Evolutionary conservation across 1,140 invertebrate species (phyloP), one percentile per base, ranked within the genome.

Genomic region (Microvelia longipes): DNA sequence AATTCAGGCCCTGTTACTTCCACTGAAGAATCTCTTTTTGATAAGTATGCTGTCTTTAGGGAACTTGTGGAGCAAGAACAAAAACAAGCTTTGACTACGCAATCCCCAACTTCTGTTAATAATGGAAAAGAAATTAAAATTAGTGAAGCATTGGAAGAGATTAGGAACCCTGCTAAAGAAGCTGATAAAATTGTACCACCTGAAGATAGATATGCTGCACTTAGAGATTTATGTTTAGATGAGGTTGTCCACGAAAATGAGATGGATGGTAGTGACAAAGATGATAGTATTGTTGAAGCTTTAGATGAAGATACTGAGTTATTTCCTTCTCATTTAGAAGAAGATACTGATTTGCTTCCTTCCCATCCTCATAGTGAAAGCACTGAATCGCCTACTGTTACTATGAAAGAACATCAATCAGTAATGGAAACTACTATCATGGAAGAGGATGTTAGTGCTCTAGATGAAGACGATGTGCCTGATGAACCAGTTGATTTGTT

Each of bases 11-110:
- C 70, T 65, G 25, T 28, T 14, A 61, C 29, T 14, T 71, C 73
- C 29, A 68, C 61, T 24, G 74, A 79, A 2, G 78, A 76, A 61
- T 75, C 81, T 35, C 80, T 81, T 2, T 84, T 85, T 73, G 91
- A 93, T 76, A 86, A 90, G 72, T 93, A 93, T 77, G 91, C 91
- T 0, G 91, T 90, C 0, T 93, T 93, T 75, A 81, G 91, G 71
- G 91, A 93, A 81, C 83, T 93, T 68, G 82, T 91, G 25, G 87
- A 89, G 71, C 81, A 88, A 77, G 89, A 90, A 76, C 79, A 81
- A 63, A 80, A 75, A 63, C 60, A 70, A 62, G 28, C 62, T 29
- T 29, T 68, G 29, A 29, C 25, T 69, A 35, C 70, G 29, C 28
- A 28, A 1, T 69, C 68, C 80, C 80, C 64, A 79, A 80, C 70